phyloP scores from a whole-genome alignment of 2,888 invertebrate genomes.

The Xylophagus ater region DNA sequence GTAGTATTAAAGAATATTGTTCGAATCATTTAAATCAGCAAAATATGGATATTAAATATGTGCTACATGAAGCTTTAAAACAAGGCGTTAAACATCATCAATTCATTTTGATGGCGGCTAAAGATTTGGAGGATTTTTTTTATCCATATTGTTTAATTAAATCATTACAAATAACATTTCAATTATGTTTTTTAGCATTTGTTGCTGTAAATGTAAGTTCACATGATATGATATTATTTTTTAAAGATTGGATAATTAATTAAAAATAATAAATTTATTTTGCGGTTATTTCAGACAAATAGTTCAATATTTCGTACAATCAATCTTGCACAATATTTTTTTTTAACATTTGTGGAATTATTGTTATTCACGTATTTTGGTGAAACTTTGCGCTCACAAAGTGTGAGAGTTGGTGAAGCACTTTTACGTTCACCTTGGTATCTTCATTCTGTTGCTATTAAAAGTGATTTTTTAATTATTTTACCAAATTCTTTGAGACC shows the following conservation, averaged over 20 bases:
- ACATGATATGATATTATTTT: not conserved
- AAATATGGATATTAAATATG: slow-evolving; percentile 6
- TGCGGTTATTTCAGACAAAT: too few relatives aligned
- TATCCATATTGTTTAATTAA: slow-evolving; percentile 32
- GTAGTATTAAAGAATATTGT: too few relatives aligned
- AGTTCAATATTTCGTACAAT: slow-evolving; percentile 17
- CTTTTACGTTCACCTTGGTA: slow-evolving; percentile 30
- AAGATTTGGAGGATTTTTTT: slow-evolving; percentile 30
- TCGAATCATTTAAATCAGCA: too few relatives aligned
- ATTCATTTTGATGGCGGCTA: slow-evolving; percentile 25
- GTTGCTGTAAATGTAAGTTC: slow-evolving; percentile 29
- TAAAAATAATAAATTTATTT: too few relatives aligned
- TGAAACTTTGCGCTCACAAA: slow-evolving; percentile 26
- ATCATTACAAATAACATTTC: slow-evolving; percentile 27
- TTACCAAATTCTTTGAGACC: slow-evolving; percentile 23
- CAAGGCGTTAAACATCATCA: slow-evolving; percentile 30
- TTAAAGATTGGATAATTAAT: slow-evolving; percentile 2
- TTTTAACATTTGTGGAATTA: slow-evolving; percentile 28
- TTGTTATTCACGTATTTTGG: slow-evolving; percentile 31
- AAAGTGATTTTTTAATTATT: slow-evolving; percentile 26
- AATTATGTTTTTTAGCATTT: slow-evolving; percentile 32
- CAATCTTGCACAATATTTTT: slow-evolving; percentile 27
- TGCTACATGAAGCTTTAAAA: slow-evolving; percentile 23
- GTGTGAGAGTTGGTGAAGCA: slow-evolving; percentile 28
- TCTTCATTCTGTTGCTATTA: slow-evolving; percentile 23